Evolutionary conservation across 1,140 invertebrate species (phyloP).

Genomic region (Sminthurinus signatus): DNA sequence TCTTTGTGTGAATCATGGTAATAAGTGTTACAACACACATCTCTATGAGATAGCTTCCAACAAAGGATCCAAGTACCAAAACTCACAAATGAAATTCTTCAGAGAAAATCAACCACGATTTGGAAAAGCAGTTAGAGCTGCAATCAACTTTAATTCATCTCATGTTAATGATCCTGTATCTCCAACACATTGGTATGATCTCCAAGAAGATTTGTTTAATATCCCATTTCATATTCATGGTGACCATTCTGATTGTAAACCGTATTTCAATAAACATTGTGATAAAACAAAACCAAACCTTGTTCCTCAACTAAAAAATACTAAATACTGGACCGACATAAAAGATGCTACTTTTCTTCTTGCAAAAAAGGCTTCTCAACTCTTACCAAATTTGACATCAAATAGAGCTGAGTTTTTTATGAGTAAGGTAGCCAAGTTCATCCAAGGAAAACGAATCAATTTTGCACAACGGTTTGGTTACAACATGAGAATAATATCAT

Average conservation of each 20-base stretch:
- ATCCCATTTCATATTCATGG: conserved; percentile 8
- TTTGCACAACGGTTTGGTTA: neutral
- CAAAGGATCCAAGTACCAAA: neutral
- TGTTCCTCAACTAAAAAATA: neutral
- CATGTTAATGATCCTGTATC: neutral
- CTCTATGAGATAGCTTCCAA: neutral
- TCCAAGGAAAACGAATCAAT: conserved; percentile 20
- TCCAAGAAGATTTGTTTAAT: conserved; percentile 1
- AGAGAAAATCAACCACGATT: neutral
- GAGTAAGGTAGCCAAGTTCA: neutral
- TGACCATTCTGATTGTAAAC: neutral
- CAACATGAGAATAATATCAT: neutral
- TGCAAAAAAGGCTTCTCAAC: neutral
- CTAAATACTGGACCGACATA: neutral
- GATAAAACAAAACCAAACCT: neutral
- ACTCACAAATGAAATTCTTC: neutral
- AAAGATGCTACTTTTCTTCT: neutral
- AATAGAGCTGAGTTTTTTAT: conserved; percentile 23
- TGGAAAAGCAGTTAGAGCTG: neutral
- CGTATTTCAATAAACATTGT: conserved; percentile 5
- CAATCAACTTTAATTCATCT: neutral
- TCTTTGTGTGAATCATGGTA: neutral
- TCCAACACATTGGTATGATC: too few relatives aligned
- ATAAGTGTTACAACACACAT: neutral
- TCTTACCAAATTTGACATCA: conserved; percentile 11